Evolutionary conservation across 2,888 invertebrate species (phyloP).

Genomic region (Drosophila phalerata): DNA sequence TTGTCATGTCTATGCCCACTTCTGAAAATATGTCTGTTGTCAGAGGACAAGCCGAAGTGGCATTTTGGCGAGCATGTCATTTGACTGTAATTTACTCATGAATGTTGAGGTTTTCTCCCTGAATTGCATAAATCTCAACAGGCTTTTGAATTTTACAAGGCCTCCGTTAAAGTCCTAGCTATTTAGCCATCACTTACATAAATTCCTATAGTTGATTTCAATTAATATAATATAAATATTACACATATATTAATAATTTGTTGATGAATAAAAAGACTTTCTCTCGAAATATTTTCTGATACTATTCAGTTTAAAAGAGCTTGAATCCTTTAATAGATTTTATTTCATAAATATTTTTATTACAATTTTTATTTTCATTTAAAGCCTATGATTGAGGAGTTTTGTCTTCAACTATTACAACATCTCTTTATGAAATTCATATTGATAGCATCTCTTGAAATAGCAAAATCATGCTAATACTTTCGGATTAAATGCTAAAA

Average conservation of each 20-base stretch:
- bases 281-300: too few relatives aligned
- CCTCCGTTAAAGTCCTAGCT: neutral
- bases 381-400: neutral
- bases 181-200: neutral
- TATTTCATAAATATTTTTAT: neutral
- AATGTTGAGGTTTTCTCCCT: conserved; percentile 42
- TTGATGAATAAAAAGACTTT: too few relatives aligned
- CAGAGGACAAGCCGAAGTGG: conserved; percentile 61
- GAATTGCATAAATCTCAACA: conserved; percentile 60
- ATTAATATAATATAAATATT: neutral
- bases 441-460: conserved; percentile 22
- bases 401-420: conserved; percentile 20
- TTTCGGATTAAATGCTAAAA: conserved; percentile 48
- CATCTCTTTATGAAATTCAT: conserved; percentile 19
- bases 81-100: conserved; percentile 73
- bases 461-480: conserved; percentile 26
- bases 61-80: conserved; percentile 75
- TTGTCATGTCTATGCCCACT: conserved; percentile 79
- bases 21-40: conserved; percentile 71
- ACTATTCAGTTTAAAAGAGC: neutral
- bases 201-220: neutral
- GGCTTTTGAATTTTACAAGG: conserved; percentile 27
- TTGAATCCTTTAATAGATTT: neutral
- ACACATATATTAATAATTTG: neutral
- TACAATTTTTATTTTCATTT: neutral